phyloP scores from a whole-genome alignment of 2,888 invertebrate species.

The Lymantria dispar region DNA sequence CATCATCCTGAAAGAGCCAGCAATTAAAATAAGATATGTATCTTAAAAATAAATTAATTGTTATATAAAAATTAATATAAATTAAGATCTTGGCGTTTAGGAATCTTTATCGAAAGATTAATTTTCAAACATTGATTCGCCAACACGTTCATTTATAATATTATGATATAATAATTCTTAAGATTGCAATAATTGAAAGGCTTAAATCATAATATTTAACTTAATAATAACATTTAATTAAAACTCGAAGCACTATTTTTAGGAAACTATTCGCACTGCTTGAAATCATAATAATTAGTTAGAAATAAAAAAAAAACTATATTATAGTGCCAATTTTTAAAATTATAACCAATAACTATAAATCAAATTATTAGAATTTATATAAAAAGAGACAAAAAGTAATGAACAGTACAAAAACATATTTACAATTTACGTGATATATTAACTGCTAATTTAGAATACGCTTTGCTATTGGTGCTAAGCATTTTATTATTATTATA shows the following conservation, averaged over 20 bases:
- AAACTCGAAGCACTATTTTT: slow-evolving; percentile 18
- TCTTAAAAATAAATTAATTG: too few relatives aligned
- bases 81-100: background rate
- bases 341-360: slow-evolving; percentile 3
- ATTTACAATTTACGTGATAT: slow-evolving; percentile 4
- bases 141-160: background rate
- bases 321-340: slow-evolving; percentile 7
- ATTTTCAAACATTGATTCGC: background rate
- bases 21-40: too few relatives aligned
- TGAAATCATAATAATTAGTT: slow-evolving; percentile 11
- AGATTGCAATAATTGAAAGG: slow-evolving; percentile 18
- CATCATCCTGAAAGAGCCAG: too few relatives aligned
- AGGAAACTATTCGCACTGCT: slow-evolving; percentile 18
- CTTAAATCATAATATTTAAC: slow-evolving; percentile 13
- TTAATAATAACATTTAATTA: slow-evolving; percentile 4
- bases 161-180: slow-evolving; percentile 7
- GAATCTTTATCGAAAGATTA: background rate
- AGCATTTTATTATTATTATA: slow-evolving; percentile 31
- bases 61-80: too few relatives aligned
- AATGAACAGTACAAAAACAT: slow-evolving; percentile 28
- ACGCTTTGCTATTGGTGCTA: slow-evolving; percentile 59
- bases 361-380: slow-evolving; percentile 20
- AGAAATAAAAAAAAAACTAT: background rate
- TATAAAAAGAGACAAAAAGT: slow-evolving; percentile 21
- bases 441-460: slow-evolving; percentile 18